Base-by-base conservation (phyloP, 2,113 vertebrate genomes). In the Heptranchias perlo region DNA sequence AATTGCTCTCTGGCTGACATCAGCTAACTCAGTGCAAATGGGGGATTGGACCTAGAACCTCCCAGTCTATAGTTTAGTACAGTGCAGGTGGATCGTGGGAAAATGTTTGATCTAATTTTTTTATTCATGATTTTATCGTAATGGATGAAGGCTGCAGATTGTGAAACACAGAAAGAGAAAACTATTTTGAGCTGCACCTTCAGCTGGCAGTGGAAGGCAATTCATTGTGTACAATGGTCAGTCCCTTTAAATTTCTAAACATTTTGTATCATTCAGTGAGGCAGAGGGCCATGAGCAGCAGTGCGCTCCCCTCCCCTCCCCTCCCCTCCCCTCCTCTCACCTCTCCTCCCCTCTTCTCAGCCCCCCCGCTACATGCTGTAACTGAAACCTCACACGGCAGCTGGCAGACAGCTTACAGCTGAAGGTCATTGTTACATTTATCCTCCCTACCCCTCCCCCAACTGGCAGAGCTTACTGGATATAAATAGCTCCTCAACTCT, bases 341-440 rank as follows among this genome's bases (percentile, higher is more conserved):
- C 62, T 1, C 21, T 1, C 62, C 21, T 64, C 62, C 2, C 62
- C 21, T 64, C 62, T 14, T 18, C 62, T 14, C 21, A 14, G 62
- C 21, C 62, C 6, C 44, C 21, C 21, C 47, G 7, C 47, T n/a
- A 28, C 1, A 23, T 14, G 28, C 28, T 89, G 86, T 54, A 89
- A 31, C 25, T 13, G 11, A 89, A 54, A 49, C 86, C 47, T 52
- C 86, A 54, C 8, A 52, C 47, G 44, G 18, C n/a, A 82, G 76
- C 76, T 21, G 76, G n/a, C n/a, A 82, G 76, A 21, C 78, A 82
- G 78, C 39, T 82, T 82, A 82, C 39, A 23, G 39, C 78, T 82
- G 78, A 82, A 82, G 78, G 78, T 82, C 78, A 82, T 82, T 23
- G 78, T 82, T 82, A 82, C 78, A 82, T 82, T 47, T 4, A 82